Conservation (phyloP, 2,888 invertebrate genomes). For the Agrochola lychnidis region DNA sequence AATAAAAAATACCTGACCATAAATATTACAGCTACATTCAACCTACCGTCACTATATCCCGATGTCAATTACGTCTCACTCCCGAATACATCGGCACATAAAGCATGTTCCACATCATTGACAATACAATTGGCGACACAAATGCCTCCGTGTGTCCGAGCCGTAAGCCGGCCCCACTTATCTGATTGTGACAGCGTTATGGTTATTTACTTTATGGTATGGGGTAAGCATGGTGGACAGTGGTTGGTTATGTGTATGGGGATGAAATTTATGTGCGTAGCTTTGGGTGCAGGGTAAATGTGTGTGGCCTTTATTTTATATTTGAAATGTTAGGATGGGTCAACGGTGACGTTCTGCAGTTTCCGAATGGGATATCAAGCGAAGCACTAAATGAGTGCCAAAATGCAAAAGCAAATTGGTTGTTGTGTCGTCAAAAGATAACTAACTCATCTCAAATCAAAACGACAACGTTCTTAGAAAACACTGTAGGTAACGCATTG, state of each 20-base stretch:
- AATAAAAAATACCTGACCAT: too few relatives aligned
- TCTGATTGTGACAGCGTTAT: slow-evolving; percentile 82
- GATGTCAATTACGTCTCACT: slow-evolving; percentile 58
- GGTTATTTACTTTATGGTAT: slow-evolving; percentile 81
- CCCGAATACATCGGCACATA: slow-evolving; percentile 41
- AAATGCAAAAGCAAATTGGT: background rate
- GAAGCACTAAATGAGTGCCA: too few relatives aligned
- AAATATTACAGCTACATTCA: slow-evolving; percentile 9
- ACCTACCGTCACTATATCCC: slow-evolving; percentile 6
- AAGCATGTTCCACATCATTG: slow-evolving; percentile 61
- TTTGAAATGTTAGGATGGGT: slow-evolving; percentile 1
- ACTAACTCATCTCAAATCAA: background rate
- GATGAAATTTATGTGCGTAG: slow-evolving; percentile 21
- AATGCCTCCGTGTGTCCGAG: slow-evolving; percentile 51
- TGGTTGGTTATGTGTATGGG: slow-evolving; percentile 39
- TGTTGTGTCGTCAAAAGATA: background rate
- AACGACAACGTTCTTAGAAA: background rate
- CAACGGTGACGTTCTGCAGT: background rate
- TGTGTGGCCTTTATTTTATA: slow-evolving; percentile 21
- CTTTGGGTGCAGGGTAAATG: slow-evolving; percentile 3
- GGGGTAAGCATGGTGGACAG: slow-evolving; percentile 58
- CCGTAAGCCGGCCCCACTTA: slow-evolving; percentile 73
- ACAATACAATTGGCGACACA: slow-evolving; percentile 58
- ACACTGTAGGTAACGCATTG: background rate
- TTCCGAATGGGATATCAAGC: background rate